Base-by-base conservation (phyloP, 1,140 invertebrate genomes). In the Apolygus lucorum region DNA sequence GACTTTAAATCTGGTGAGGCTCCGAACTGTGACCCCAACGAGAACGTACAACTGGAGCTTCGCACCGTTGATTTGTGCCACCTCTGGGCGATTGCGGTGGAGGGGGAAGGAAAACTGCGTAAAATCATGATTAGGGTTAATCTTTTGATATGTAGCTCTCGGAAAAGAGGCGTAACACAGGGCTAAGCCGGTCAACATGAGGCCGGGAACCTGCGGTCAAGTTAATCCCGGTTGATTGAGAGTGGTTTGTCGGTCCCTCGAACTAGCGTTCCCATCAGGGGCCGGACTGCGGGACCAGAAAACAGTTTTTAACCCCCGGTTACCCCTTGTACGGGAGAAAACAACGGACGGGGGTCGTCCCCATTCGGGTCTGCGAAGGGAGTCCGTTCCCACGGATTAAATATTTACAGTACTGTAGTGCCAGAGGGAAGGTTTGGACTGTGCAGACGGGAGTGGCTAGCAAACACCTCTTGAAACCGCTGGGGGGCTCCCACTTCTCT, bases 391-490 rank as follows among this genome's bases (percentile, higher is more conserved):
- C n/a, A n/a, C 2, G 54, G 54, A 59, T 59, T 59, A 59, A 59
- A 59, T 59, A 59, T 59, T 59, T 59, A 59, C 54, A 11, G 22
- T 59, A 21, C 11, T 59, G 54, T 11, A 22, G 54, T 59, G 22
- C 54, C 54, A 24, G 22, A 22, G 22, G 54, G 13, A 49, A 17
- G 17, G 34, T 8, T 8, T 49, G 8, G 8, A 49, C 34, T 8
- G 34, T 24, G 8, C 22, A 8, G 8, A 22, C 54, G 54, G 54
- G 54, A 59, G 54, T 59, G 54, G 54, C 54, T 24, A 59, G 54
- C 54, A 59, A 59, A 59, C 54, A 59, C 54, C 54, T 59, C 54
- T 59, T 59, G 54, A 59, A 59, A 22, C 54, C 54, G 34, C n/a
- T n/a, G n/a, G 4, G 34, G 34, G 4, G 4, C 34, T 17, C 34